Base-by-base conservation (phyloP, 2,797 vertebrate species). In the Lophotriccus pileatus region DNA sequence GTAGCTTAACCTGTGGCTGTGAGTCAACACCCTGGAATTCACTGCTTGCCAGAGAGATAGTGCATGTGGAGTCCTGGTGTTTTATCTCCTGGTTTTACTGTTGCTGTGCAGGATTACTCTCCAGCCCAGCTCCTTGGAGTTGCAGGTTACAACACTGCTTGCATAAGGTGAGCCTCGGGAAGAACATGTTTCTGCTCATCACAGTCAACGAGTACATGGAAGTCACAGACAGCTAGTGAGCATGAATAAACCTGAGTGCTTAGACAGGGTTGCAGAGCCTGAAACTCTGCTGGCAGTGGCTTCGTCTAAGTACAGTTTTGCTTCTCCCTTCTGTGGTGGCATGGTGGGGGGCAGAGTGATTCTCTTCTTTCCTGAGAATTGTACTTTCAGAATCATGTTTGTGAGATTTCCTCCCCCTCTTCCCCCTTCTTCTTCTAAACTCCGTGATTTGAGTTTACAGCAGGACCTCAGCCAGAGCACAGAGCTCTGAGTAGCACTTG, bases 171-270 rank as follows among this genome's bases (percentile, higher is more conserved):
- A 64, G 52, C 72, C 52, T 87, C 0, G 0, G 67, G 36, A 46
- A 46, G 43, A 69, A 21, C 1, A 3, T 14, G 13, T 44, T 89
- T 39, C 59, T 70, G n/a, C 21, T 87, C 32, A 10, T 81, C 8
- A 2, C 8, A 16, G 39, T 28, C 9, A 46, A 7, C 0, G 4
- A 77, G 60, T n/a, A 34, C 0, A 0, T 41, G 41, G n/a, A 59
- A 88, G 36, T 67, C 53, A 30, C 50, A 84, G 36, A 25, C 32
- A 75, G 60, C 23, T 67, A 52, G 84, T n/a, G 44, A 80, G 62
- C 25, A 41, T 46, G 80, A 70, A 82, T 73, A 87, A n/a, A 82
- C 27, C 30, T 12, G 34, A 60, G 41, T 36, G 55, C 59, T 74
- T 43, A 46, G 58, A 34, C 21, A 69, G 46, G 15, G n/a, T 78